Percentiles rank a stretch among this genome's conserved stretches.
Conservation (phyloP, 53 echinoderm and acorn worm species). For the Crossaster papposus region DNA sequence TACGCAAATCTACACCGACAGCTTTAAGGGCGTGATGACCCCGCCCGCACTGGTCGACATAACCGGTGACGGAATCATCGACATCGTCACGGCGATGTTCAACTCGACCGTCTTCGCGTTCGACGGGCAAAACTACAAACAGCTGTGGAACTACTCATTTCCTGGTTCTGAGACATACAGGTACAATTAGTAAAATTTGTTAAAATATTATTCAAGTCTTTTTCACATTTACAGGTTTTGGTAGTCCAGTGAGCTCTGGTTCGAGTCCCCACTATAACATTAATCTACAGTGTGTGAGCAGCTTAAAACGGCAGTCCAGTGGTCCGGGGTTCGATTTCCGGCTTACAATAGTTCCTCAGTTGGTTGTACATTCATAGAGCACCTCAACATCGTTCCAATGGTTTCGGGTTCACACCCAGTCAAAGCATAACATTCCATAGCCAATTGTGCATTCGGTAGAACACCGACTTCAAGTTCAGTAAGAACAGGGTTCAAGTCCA, state of each 20-base stretch:
- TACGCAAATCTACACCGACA: constrained; percentile 68
- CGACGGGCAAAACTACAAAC: constrained; percentile 76
- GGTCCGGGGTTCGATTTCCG: too few species aligned
- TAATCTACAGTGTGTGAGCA: too few species aligned
- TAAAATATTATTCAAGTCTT: background rate
- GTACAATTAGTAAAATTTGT: constrained; percentile 15
- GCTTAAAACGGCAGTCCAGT: too few species aligned
- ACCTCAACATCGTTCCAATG: too few species aligned
- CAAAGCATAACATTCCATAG: too few species aligned
- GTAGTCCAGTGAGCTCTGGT: background rate
- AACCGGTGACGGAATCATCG: constrained; percentile 83
- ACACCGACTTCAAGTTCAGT: background rate
- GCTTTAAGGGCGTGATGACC: constrained; percentile 85
- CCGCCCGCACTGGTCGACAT: constrained; percentile 87
- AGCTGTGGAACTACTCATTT: constrained; percentile 82
- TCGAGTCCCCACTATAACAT: too few species aligned
- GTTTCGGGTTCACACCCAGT: too few species aligned
- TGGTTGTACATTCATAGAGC: too few species aligned
- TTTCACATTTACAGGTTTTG: background rate
- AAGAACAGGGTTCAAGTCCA: too few species aligned
- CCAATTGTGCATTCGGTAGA: background rate
- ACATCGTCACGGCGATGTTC: constrained; percentile 86
- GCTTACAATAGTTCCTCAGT: too few species aligned
- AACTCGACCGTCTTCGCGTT: constrained; percentile 81
- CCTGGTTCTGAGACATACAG: constrained; percentile 83